These are phyloP conservation scores for Ptyas mucosa DNA, from an alignment of 2,113 vertebrate genomes.

Conservation along the genomic window DNA sequence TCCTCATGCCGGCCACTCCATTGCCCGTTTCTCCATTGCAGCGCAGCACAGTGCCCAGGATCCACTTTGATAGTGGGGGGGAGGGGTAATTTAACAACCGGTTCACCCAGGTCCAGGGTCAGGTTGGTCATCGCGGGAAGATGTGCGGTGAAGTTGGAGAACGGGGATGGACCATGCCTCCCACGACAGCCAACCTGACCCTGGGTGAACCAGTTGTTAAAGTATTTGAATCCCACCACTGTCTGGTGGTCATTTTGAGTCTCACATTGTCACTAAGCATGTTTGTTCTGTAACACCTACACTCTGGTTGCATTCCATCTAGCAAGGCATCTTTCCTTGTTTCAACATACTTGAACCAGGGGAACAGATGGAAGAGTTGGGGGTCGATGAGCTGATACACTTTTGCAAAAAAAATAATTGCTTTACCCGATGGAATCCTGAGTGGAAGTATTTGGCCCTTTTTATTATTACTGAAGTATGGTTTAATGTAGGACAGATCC, in stretches of 20 bases:
- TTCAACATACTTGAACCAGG: not conserved
- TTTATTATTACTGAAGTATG: conserved; percentile 60
- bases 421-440: conserved; percentile 11
- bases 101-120: too few relatives aligned
- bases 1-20: too few relatives aligned
- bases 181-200: too few relatives aligned
- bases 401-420: not conserved
- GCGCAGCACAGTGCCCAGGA: too few relatives aligned
- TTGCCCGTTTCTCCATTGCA: too few relatives aligned
- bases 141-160: too few relatives aligned
- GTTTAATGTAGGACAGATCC: conserved; percentile 65
- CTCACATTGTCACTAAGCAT: not conserved
- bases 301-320: not conserved
- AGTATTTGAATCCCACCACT: too few relatives aligned
- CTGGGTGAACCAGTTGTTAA: too few relatives aligned
- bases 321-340: not conserved
- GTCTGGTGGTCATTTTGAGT: not conserved
- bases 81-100: too few relatives aligned
- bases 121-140: too few relatives aligned
- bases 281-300: not conserved
- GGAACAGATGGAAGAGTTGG: not conserved
- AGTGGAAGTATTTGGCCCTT: conserved; percentile 36
- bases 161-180: too few relatives aligned
- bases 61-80: too few relatives aligned
- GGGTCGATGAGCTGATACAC: not conserved